A percentile compares a stretch with the other conserved stretches of the same genome.
phyloP scores from a whole-genome alignment of 2,888 invertebrate genomes.

The Eucera pruinosa region DNA sequence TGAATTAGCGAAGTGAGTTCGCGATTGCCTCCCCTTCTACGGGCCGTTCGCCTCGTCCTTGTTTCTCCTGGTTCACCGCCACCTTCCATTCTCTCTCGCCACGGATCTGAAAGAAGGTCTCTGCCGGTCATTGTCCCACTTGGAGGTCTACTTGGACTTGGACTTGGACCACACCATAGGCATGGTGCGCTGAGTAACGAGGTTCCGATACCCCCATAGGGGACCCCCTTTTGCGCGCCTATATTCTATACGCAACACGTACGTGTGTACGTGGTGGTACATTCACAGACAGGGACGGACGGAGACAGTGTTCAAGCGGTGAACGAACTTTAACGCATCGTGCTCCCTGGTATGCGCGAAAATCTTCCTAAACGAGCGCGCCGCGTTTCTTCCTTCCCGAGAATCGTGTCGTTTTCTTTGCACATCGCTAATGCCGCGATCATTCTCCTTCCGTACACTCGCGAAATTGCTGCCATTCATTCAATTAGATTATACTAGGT shows the following conservation, averaged over 20 bases:
- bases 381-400: conserved; percentile 14
- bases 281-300: conserved; percentile 45
- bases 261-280: conserved; percentile 35
- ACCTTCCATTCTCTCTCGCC: conserved; percentile 69
- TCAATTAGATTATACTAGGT: no score
- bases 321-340: conserved; percentile 61
- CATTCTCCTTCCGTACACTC: no score
- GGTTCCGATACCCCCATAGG: conserved; percentile 78
- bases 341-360: conserved; percentile 42
- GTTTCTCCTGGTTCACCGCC: conserved; percentile 67
- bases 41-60: conserved; percentile 55
- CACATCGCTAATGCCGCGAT: not conserved
- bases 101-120: conserved; percentile 83
- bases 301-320: conserved; percentile 56
- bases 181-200: conserved; percentile 76
- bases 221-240: conserved; percentile 77
- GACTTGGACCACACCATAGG: conserved; percentile 77
- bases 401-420: conserved; percentile 4
- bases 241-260: conserved; percentile 56
- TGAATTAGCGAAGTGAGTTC: conserved; percentile 80
- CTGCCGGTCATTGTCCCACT: conserved; percentile 84
- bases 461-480: no score
- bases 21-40: conserved; percentile 60
- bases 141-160: conserved; percentile 80
- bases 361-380: conserved; percentile 42